Base-by-base conservation (phyloP, 1,140 invertebrate genomes). In the Drosophila trapezifrons region DNA sequence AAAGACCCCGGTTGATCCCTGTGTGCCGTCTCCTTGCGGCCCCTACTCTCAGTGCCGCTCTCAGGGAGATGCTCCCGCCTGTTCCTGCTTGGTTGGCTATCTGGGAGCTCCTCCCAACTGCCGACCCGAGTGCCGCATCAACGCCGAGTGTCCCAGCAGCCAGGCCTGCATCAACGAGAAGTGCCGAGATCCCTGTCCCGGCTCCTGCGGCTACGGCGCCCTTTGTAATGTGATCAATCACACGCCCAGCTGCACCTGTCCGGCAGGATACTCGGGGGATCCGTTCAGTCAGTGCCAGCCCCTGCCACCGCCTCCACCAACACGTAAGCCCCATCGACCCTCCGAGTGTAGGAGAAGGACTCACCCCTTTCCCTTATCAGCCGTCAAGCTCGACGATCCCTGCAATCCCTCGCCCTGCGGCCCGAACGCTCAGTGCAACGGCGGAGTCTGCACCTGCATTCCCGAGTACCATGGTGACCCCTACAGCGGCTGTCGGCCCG, bases 391-490 rank as follows among this genome's bases (percentile, higher is more conserved):
- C 1, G 82, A 91, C 4, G 93, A 94, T 80, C 95, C 94, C 6
- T 96, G 95, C 83, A 91, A 93, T 52, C 95, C 95, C 43, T 95
- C 95, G 2, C 95, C 95, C 2, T 97, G 96, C 89, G 96, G 96
- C 22, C 93, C 95, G 1, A 97, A 97, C 91, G 95, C 96, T 18
- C 57, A 75, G 17, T 91, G 90, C 85, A 95, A 95, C 87, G 96
- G 95, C 91, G 96, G 96, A 27, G 95, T 95, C 12, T 97, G 96
- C 84, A 93, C 94, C 3, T 97, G 96, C 80, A 91, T 96, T 57
- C 93, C 95, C 1, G 96, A 96, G 84, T 97, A 96, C 86, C 96
- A 95, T 71, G 96, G 96, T 25, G 96, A 97, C 92, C 96, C 96
- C 18, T 97, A 97, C 79, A 94, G 94, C 12, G 96, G 96, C 10